These are phyloP conservation scores for Pegoplata infirma DNA, from an alignment of 2,888 invertebrate species.

Conservation along the genomic window DNA sequence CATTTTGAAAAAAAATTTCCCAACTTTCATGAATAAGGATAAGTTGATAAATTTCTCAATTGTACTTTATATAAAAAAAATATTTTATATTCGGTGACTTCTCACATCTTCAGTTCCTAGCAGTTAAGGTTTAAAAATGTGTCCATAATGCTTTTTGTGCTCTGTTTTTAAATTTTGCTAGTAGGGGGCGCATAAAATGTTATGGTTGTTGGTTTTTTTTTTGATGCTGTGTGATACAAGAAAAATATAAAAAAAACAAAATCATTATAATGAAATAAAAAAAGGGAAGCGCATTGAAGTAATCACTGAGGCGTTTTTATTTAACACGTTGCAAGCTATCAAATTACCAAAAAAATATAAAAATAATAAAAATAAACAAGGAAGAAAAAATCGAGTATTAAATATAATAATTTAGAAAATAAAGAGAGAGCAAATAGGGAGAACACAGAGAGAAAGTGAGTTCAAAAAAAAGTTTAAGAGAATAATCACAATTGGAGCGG, in stretches of 20 bases:
- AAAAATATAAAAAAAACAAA: conserved; percentile 63
- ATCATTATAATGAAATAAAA: conserved; percentile 64
- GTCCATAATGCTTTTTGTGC: conserved; percentile 47
- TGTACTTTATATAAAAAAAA: too few species aligned
- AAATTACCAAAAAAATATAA: conserved; percentile 70
- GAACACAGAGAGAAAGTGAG: too few species aligned
- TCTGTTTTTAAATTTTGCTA: conserved; percentile 21
- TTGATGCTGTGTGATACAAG: conserved; percentile 49
- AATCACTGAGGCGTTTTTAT: conserved; percentile 72
- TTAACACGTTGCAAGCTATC: conserved; percentile 72
- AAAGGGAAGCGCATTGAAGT: conserved; percentile 70
- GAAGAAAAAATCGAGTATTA: conserved; percentile 28
- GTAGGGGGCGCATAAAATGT: conserved; percentile 61
- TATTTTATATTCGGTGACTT: too few species aligned
- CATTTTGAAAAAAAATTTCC: too few species aligned
- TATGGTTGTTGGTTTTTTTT: conserved; percentile 26
- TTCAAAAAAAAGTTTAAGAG: too few species aligned
- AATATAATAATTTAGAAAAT: conserved; percentile 2
- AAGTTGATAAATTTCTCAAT: too few species aligned
- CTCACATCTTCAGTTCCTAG: too few species aligned
- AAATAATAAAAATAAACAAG: conserved; percentile 35
- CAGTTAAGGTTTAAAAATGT: conserved; percentile 50
- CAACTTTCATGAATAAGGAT: too few species aligned
- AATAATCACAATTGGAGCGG: too few species aligned
- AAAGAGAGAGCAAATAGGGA: neutral